Conservation (phyloP, 2,888 invertebrate genomes). For the Leptogaster cylindrica region DNA sequence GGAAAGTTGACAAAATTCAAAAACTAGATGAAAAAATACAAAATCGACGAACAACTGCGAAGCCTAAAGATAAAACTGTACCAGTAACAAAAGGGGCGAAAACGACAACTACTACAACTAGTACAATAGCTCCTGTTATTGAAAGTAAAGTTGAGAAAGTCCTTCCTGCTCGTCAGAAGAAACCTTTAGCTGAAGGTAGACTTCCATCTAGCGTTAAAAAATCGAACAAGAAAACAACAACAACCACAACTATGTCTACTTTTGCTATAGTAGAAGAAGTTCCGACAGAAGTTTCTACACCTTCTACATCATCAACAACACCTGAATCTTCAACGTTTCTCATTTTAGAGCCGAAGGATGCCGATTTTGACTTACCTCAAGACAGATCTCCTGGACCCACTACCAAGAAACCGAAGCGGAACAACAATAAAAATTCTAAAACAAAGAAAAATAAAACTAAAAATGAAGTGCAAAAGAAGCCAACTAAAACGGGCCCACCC, state of each 20-base stretch:
- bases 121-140: conserved; percentile 43
- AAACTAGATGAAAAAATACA: conserved; percentile 35
- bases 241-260: conserved; percentile 52
- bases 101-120: conserved; percentile 57
- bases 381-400: conserved; percentile 48
- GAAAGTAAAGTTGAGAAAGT: neutral
- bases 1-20: conserved; percentile 48
- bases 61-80: conserved; percentile 48
- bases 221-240: conserved; percentile 31
- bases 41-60: conserved; percentile 29
- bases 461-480: conserved; percentile 47
- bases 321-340: conserved; percentile 48
- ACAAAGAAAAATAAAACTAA: conserved; percentile 46
- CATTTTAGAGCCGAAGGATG: conserved; percentile 51
- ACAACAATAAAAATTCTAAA: conserved; percentile 45
- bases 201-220: neutral
- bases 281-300: conserved; percentile 10
- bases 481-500: conserved; percentile 39
- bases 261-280: conserved; percentile 54
- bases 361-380: conserved; percentile 50
- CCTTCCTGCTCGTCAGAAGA: conserved; percentile 1
- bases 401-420: conserved; percentile 49
- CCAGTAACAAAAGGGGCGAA: conserved; percentile 48
- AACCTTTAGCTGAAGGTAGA: conserved; percentile 4
- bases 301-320: conserved; percentile 42